phyloP scores from a whole-genome alignment of 2,888 invertebrate genomes.

The Maniola hyperantus region DNA sequence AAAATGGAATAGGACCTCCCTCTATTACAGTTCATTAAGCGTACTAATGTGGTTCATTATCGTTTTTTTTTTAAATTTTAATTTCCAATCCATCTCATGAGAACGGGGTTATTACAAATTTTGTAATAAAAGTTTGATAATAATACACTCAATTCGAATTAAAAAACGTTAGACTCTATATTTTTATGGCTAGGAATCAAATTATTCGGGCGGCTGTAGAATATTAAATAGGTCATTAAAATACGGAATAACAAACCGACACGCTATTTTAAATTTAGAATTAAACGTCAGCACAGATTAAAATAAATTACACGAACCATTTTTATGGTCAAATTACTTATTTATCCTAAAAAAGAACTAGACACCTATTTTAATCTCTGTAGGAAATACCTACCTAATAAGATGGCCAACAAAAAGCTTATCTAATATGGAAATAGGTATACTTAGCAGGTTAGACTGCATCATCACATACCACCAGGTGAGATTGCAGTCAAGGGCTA shows the following conservation, averaged over 20 bases:
- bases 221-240: slow-evolving; percentile 43
- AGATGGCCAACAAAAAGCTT: too few species aligned
- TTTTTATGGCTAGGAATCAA: slow-evolving; percentile 43
- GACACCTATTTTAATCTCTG: too few species aligned
- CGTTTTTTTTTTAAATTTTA: slow-evolving; percentile 39
- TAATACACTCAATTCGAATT: slow-evolving; percentile 42
- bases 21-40: slow-evolving; percentile 66
- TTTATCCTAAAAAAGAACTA: too few species aligned
- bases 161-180: slow-evolving; percentile 34
- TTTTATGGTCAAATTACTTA: slow-evolving; percentile 3
- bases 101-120: slow-evolving; percentile 29
- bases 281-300: slow-evolving; percentile 37
- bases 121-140: slow-evolving; percentile 37
- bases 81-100: slow-evolving; percentile 37
- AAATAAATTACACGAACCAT: slow-evolving; percentile 21
- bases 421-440: too few species aligned
- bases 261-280: slow-evolving; percentile 35
- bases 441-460: too few species aligned
- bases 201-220: slow-evolving; percentile 35
- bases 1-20: slow-evolving; percentile 61
- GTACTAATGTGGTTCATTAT: slow-evolving; percentile 45
- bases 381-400: not conserved
- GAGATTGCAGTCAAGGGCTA: too few species aligned
- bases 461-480: too few species aligned
- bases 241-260: slow-evolving; percentile 37